These are phyloP conservation scores for Alligator sinensis DNA, from an alignment of 2,113 vertebrate genomes.

Conservation along the genomic window DNA sequence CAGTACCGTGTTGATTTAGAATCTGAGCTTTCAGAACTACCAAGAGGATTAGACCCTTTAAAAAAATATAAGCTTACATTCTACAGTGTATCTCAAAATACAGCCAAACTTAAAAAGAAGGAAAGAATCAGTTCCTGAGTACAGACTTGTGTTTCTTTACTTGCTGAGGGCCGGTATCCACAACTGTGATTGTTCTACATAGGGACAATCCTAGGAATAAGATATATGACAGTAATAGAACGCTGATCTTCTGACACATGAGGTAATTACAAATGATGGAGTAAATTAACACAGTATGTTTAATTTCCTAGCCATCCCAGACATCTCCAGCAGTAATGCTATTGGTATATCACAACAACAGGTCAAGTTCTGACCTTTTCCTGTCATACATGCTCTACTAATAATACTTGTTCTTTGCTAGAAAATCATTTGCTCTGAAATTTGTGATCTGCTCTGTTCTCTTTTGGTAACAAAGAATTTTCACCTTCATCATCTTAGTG, in stretches of 20 bases:
- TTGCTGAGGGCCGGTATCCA: not conserved
- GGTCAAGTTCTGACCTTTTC: conserved; percentile 26
- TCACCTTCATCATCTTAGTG: conserved; percentile 24
- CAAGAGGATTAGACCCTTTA: not conserved
- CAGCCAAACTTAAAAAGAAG: not conserved
- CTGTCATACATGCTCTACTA: not conserved
- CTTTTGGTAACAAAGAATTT: not conserved
- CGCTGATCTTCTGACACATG: not conserved
- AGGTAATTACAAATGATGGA: not conserved
- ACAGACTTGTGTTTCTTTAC: not conserved
- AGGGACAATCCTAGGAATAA: not conserved
- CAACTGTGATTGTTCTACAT: not conserved
- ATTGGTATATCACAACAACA: conserved; percentile 10
- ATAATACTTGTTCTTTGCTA: conserved; percentile 13
- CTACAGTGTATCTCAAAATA: no score
- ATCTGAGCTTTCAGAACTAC: not conserved
- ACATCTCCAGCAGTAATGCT: conserved; percentile 9
- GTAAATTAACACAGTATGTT: conserved; percentile 38
- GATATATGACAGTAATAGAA: conserved; percentile 13
- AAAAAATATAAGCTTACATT: not conserved
- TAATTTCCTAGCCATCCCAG: conserved; percentile 53
- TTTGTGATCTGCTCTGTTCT: not conserved
- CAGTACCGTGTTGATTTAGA: not conserved
- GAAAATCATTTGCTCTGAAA: conserved; percentile 26
- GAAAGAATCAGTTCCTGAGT: not conserved